Percentiles rank a stretch among this genome's conserved stretches.
Evolutionary conservation across 1,140 invertebrate species (phyloP).

Genomic region (Drosophila ironensis): DNA sequence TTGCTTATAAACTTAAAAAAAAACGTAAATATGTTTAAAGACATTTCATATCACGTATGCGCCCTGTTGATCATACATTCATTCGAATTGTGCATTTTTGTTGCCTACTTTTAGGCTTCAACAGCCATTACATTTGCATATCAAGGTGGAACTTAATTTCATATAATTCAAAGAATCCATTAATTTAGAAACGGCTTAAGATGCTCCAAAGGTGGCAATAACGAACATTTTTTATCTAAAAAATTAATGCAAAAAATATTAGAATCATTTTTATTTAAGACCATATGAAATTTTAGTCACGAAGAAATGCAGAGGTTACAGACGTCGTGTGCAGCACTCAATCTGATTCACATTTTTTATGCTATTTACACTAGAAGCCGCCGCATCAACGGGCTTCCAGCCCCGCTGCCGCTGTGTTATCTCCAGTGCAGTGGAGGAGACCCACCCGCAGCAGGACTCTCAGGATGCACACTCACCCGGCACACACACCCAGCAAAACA

Average conservation of each 20-base stretch:
- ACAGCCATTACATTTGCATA: no score
- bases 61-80: background rate
- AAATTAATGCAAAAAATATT: no score
- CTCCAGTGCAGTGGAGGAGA: slow-evolving; percentile 33
- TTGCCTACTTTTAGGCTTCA: no score
- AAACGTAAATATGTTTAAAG: no score
- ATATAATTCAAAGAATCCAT: no score
- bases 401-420: slow-evolving; percentile 48
- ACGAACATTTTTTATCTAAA: no score
- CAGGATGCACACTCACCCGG: slow-evolving; percentile 14
- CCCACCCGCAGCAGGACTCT: background rate
- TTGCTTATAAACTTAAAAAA: no score
- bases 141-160: no score
- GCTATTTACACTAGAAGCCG: slow-evolving; percentile 40
- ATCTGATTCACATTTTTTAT: slow-evolving; percentile 42
- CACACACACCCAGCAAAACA: background rate
- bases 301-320: background rate
- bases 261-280: background rate
- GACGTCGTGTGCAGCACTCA: background rate
- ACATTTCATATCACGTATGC: background rate
- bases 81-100: no score
- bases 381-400: slow-evolving; percentile 22
- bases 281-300: no score
- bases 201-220: no score
- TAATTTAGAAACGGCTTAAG: no score